Evolutionary conservation across 92 coral and sea anemone species (phyloP).

Genomic region (Palythoa grandis): DNA sequence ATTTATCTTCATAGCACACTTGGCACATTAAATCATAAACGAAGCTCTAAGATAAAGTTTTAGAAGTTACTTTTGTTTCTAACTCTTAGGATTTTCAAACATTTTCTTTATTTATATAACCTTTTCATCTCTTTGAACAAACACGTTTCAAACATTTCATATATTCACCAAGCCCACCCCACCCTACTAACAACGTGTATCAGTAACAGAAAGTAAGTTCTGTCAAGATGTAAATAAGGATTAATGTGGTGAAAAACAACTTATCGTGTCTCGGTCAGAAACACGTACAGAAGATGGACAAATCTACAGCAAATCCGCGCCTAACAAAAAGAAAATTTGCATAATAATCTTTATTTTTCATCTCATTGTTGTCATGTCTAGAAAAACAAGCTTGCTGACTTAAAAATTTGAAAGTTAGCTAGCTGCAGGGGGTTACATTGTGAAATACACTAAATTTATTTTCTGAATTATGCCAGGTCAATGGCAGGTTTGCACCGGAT

Average conservation of each 20-base stretch:
- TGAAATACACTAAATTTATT: neutral
- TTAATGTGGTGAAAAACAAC: neutral
- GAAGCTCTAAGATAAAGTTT: neutral
- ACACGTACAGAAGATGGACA: constrained; percentile 2
- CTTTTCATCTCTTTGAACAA: neutral
- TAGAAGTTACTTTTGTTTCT: too few relatives aligned
- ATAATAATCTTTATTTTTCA: constrained; percentile 1
- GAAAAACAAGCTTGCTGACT: neutral
- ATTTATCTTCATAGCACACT: neutral
- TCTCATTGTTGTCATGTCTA: constrained; percentile 23
- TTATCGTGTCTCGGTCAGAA: constrained; percentile 15
- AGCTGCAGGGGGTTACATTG: neutral
- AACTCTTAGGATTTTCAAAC: neutral
- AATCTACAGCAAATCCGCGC: neutral
- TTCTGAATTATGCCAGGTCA: neutral
- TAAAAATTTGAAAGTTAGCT: neutral
- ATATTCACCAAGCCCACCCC: neutral
- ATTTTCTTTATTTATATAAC: neutral
- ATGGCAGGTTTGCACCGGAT: neutral
- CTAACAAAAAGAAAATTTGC: neutral
- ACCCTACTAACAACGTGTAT: constrained; percentile 1
- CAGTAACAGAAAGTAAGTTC: neutral
- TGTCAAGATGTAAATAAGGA: constrained; percentile 19
- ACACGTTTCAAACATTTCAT: neutral
- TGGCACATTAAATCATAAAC: neutral